Evolutionary conservation across 2,113 vertebrate species (phyloP).

Genomic region (Mungos mungo): DNA sequence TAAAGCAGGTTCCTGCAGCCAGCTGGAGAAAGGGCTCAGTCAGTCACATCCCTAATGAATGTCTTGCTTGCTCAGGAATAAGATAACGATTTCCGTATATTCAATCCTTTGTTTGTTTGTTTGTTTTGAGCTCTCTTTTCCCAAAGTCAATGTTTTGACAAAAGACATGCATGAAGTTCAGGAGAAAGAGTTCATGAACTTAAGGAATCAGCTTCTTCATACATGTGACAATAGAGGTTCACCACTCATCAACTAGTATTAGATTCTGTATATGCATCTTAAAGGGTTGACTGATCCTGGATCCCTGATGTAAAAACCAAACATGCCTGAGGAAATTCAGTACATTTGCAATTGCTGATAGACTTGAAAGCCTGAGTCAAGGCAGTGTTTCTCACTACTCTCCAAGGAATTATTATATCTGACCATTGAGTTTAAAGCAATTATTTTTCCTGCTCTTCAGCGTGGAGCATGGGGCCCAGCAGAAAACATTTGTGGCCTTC

Average conservation of each 20-base stretch:
- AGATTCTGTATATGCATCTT: not conserved
- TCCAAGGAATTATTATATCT: too few relatives aligned
- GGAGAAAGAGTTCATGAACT: not conserved
- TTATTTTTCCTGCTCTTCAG: not conserved
- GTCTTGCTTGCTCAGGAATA: not conserved
- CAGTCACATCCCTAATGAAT: not conserved
- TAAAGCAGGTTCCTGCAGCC: too few relatives aligned
- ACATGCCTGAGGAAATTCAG: not conserved
- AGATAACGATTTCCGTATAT: not conserved
- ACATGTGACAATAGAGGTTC: accelerated
- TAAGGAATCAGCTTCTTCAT: not conserved
- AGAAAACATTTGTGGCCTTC: not conserved
- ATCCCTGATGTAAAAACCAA: not conserved
- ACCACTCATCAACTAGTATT: not conserved
- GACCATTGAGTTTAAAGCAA: not conserved
- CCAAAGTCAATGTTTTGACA: not conserved
- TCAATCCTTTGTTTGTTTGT: not conserved
- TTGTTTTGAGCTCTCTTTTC: not conserved
- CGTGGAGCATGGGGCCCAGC: not conserved
- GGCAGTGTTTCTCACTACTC: not conserved
- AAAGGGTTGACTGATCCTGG: not conserved
- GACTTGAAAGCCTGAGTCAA: not conserved
- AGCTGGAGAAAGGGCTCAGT: not conserved
- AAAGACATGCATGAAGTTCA: not conserved
- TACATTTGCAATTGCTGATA: not conserved